Evolutionary conservation across 2,888 invertebrate species (phyloP).

Genomic region (Orthosia cruda): DNA sequence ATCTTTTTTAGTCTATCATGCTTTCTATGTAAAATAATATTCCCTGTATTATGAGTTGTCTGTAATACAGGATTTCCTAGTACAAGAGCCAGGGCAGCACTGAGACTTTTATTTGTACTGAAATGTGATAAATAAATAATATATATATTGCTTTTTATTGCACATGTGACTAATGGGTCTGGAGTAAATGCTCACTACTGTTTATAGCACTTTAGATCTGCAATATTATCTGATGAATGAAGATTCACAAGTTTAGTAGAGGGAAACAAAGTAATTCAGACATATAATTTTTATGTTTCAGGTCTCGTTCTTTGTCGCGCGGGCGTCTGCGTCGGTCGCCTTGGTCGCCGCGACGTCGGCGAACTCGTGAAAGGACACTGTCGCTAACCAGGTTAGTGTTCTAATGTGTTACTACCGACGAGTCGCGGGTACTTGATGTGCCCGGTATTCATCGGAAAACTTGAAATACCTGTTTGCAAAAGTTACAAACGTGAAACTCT

Average conservation of each 20-base stretch:
- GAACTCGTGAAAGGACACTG: constrained; percentile 84
- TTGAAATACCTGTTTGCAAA: not conserved
- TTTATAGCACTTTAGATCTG: not conserved
- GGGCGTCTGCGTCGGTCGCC: constrained; percentile 89
- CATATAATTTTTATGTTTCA: constrained; percentile 72
- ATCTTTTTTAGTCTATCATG: too few relatives aligned
- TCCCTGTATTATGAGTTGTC: too few relatives aligned
- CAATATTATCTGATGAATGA: constrained; percentile 2
- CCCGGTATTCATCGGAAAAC: not conserved
- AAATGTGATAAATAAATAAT: not conserved
- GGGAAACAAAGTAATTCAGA: not conserved
- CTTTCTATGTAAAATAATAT: too few relatives aligned
- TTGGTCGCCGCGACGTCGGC: constrained; percentile 87
- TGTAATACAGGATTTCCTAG: too few relatives aligned
- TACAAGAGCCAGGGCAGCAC: too few relatives aligned
- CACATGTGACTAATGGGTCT: not conserved
- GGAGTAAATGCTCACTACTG: not conserved
- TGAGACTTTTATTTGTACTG: too few relatives aligned
- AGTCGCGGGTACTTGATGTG: not conserved
- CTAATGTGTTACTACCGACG: not conserved
- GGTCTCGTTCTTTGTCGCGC: constrained; percentile 93
- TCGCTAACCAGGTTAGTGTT: constrained; percentile 84
- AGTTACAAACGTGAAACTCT: not conserved
- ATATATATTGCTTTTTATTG: constrained; percentile 16
- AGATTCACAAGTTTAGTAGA: not conserved